phyloP scores from a whole-genome alignment of 2,888 invertebrate genomes.

The Bedellia somnulentella region DNA sequence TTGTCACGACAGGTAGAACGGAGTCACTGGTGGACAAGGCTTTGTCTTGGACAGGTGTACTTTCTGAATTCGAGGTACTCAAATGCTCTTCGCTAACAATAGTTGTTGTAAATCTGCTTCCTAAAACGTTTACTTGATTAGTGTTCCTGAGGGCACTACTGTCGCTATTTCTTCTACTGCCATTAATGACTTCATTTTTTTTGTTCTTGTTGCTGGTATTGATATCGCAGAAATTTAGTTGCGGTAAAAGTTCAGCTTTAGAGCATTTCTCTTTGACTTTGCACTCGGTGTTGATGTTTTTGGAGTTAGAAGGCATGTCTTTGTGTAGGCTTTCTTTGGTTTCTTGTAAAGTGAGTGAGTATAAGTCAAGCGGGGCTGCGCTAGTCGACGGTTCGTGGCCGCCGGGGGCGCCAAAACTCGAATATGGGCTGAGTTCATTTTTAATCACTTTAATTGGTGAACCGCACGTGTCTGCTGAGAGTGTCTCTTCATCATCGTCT shows the following conservation, averaged over 20 bases:
- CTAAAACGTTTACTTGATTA: conserved; percentile 18
- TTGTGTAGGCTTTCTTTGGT: conserved; percentile 40
- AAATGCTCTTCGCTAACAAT: conserved; percentile 32
- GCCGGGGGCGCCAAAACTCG: conserved; percentile 10
- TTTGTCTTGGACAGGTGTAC: conserved; percentile 20
- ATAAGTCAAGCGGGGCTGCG: conserved; percentile 23
- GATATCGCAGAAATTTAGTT: conserved; percentile 24
- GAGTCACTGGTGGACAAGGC: conserved; percentile 13
- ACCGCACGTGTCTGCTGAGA: conserved; percentile 52
- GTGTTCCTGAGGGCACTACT: conserved; percentile 35
- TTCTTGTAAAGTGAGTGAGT: conserved; percentile 33
- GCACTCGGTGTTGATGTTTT: conserved; percentile 35
- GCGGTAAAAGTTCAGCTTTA: conserved; percentile 22
- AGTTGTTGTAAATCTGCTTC: conserved; percentile 44
- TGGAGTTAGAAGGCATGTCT: conserved; percentile 44
- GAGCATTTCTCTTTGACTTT: conserved; percentile 28
- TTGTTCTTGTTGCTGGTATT: conserved; percentile 24
- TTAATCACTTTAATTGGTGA: conserved; percentile 33
- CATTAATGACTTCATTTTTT: conserved; percentile 34
- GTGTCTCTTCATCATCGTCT: conserved; percentile 62
- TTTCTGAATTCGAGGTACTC: conserved; percentile 24
- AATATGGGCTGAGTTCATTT: conserved; percentile 32
- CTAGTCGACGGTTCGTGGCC: conserved; percentile 24
- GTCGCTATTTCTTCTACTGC: conserved; percentile 39
- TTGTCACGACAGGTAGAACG: conserved; percentile 26